These are phyloP conservation scores for Phoxinus dragarum DNA, from an alignment of 2,797 vertebrate genomes.

Conservation along the genomic window DNA sequence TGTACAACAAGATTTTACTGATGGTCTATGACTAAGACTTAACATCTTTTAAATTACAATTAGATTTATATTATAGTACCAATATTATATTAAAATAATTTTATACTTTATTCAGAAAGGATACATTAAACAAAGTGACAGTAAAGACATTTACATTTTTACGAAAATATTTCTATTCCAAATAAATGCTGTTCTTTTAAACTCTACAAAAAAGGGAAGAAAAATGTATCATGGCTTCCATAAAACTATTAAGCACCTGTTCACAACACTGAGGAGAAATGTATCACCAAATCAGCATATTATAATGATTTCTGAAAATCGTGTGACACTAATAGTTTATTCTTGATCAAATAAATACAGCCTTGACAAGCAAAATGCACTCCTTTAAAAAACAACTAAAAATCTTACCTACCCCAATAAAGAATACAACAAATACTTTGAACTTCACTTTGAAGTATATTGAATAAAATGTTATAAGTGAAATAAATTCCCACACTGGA, in stretches of 20 bases:
- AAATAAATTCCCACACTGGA: background rate
- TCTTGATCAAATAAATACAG: background rate
- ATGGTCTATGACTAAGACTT: background rate
- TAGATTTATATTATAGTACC: background rate
- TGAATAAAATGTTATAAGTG: background rate
- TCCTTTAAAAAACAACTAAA: background rate
- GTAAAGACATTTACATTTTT: background rate
- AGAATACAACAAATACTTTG: background rate
- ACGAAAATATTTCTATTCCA: background rate
- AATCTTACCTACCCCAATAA: background rate
- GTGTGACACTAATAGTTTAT: background rate
- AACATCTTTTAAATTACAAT: conserved; percentile 1
- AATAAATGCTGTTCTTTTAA: background rate
- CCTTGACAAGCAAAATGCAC: background rate
- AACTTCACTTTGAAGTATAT: background rate
- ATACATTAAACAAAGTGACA: background rate
- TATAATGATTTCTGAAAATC: background rate
- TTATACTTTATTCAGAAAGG: background rate
- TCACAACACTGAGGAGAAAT: background rate
- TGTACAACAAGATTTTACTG: background rate
- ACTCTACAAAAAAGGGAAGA: background rate
- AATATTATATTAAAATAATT: background rate
- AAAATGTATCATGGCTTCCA: background rate
- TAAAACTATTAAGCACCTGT: background rate
- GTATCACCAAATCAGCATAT: background rate